Base-by-base conservation (phyloP, 2,797 vertebrate genomes). In the Myotis pilosus region DNA sequence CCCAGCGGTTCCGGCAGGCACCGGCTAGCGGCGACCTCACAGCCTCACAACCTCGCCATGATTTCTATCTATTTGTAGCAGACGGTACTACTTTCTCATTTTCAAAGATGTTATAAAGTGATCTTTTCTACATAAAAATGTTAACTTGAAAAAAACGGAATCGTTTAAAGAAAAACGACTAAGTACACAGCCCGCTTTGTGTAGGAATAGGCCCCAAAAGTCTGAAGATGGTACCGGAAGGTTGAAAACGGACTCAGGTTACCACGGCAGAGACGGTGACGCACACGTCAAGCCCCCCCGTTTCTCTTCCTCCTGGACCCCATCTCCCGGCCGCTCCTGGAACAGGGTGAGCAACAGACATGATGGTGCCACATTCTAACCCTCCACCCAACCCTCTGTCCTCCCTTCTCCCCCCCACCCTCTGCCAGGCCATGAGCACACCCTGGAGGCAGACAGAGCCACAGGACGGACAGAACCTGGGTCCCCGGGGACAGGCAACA, bases 191-290 rank as follows among this genome's bases (percentile, higher is more conserved):
- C 5, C 20, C 28, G 57, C 1, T 6, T 4, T 82, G 47, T 53
- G 80, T 23, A 84, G 16, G 49, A 89, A 49, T 53, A 22, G 9
- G 19, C 33, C 17, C 41, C 22, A 19, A 83, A 55, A 76, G 33
- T 38, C 69, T 1, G 60, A 17, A 60, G 10, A 71, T 8, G 33
- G 22, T 12, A 30, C 38, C 23, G 12, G 57, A 51, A 60, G 80
- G 44, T 2, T 74, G 9, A 47, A 30, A 51, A 8, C 1, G 1
- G 66, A 20, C 23, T 25, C 15, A 8, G 13, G 64, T 55, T 36
- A 5, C 2, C 2, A 22, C 0, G 2, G 51, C 38, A 30, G 55
- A 23, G 64, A 74, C 4, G 3, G 8, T 19, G 2, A 36, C 0
- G 36, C 0, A 19, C 4, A 6, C 15, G 44, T 44, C 19, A 16